Base-by-base conservation (phyloP, 2,113 vertebrate species). In the Motacilla tschutschensis region DNA sequence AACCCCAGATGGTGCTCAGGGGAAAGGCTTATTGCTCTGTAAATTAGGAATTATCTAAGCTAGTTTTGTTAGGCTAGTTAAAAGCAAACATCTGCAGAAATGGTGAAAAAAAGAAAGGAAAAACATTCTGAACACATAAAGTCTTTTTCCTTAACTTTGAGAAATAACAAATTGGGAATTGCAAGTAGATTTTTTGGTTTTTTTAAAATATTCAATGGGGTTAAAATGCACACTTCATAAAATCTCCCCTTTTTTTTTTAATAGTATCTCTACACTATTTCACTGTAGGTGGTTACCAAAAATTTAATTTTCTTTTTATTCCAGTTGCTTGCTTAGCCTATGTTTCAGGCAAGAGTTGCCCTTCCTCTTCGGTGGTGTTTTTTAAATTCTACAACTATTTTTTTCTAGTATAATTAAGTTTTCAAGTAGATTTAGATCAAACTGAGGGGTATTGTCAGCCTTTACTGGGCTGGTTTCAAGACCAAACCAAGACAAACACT, bases 261-360 rank as follows among this genome's bases (percentile, higher is more conserved):
- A 28, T 60, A 57, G 10, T 26, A 40, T 41, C 25, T 62, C 11
- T 9, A 31, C 28, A 16, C 4, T 58, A 2, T 38, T 7, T 48
- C 16, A 1, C 0, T 62, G 14, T 60, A 10, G 0, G 0, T 15
- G 10, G 8, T 29, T 76, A 47, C 47, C 65, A 35, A 3, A 79
- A 58, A 58, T 62, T 65, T 36, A 0, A 17, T 66, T 87, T 83
- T 62, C 29, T 12, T 70, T 64, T 72, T 17, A 25, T 76, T 75
- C 18, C 15, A 35, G 6, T 51, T 71, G 3, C 43, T 90, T 70
- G 9, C 11, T 86, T 71, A 75, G 36, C 11, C 21, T 66, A 0
- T 31, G 5, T 19, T 74, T 78, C 9, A 51, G 9, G 8, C 8
- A 73, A n/a, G 85, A 63, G 9, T 33, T 46, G 2, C 48, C 6